A percentile compares a stretch with the other conserved stretches of the same genome.
These are phyloP conservation scores for Nothobranchius kuhntae DNA, from an alignment of 2,113 vertebrate genomes.

Conservation along the genomic window DNA sequence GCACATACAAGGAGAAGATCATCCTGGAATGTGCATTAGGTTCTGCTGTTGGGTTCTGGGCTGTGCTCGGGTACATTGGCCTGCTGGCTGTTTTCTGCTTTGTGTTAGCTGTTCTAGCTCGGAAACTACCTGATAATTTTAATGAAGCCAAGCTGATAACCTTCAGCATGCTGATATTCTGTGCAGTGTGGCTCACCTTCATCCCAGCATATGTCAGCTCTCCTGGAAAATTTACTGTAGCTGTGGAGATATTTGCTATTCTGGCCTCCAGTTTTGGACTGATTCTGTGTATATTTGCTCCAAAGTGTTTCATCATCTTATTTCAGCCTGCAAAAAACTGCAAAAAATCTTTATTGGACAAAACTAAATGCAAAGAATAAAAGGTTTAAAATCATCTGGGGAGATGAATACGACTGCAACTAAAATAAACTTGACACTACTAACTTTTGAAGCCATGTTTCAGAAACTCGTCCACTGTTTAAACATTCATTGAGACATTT, in stretches of 20 bases:
- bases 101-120: conserved; percentile 25
- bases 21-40: conserved; percentile 73
- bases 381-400: no score
- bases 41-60: conserved; percentile 70
- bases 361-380: no score
- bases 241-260: conserved; percentile 75
- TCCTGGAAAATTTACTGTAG: conserved; percentile 75
- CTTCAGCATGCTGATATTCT: conserved; percentile 59
- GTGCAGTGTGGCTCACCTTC: conserved; percentile 71
- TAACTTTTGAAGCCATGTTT: no score
- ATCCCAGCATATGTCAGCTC: conserved; percentile 78
- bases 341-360: conserved; percentile 34
- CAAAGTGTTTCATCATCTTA: conserved; percentile 66
- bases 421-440: no score
- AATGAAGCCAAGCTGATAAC: conserved; percentile 67
- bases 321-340: conserved; percentile 58
- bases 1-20: conserved; percentile 65
- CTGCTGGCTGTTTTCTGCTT: conserved; percentile 59
- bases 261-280: conserved; percentile 67
- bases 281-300: conserved; percentile 57
- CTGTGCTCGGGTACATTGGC: conserved; percentile 71
- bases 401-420: no score
- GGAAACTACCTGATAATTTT: conserved; percentile 56
- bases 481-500: no score
- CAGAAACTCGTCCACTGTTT: no score